A percentile compares a stretch with the other conserved stretches of the same genome.
Conservation (phyloP, 2,888 invertebrate species). For the Chrysotoxum bicinctum region DNA sequence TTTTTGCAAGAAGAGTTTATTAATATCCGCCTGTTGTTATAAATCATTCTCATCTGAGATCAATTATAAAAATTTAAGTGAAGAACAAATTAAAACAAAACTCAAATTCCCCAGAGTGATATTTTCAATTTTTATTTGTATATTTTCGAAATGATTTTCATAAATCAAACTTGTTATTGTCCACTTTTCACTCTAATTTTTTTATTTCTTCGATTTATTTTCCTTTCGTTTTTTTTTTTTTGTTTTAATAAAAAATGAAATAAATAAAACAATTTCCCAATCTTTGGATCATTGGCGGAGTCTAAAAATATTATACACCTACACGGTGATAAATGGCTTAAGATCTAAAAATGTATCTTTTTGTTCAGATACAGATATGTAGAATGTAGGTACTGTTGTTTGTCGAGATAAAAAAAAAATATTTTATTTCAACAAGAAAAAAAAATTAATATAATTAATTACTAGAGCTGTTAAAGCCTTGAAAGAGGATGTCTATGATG, state of each 20-base stretch:
- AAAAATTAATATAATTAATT: slow-evolving; percentile 53
- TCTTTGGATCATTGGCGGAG: slow-evolving; percentile 46
- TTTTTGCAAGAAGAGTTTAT: slow-evolving; percentile 46
- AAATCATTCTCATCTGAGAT: slow-evolving; percentile 3
- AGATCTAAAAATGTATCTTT: slow-evolving; percentile 53
- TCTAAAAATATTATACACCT: slow-evolving; percentile 61
- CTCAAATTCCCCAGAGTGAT: neutral
- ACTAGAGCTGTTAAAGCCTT: slow-evolving; percentile 36
- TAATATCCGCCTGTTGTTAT: slow-evolving; percentile 42
- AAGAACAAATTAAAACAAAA: neutral
- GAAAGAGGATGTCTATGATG: slow-evolving; percentile 12
- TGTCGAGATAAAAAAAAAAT: neutral
- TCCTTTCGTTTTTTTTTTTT: neutral
- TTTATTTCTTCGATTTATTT: slow-evolving; percentile 26
- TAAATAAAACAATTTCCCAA: slow-evolving; percentile 55
- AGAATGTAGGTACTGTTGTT: neutral
- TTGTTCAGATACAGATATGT: slow-evolving; percentile 24
- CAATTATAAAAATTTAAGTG: neutral
- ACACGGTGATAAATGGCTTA: slow-evolving; percentile 49
- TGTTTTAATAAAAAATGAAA: slow-evolving; percentile 8
- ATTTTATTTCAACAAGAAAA: slow-evolving; percentile 42
- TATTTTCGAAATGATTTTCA: slow-evolving; percentile 31
- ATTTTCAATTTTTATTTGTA: neutral
- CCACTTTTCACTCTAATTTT: slow-evolving; percentile 46
- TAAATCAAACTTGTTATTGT: slow-evolving; percentile 50